These are phyloP conservation scores for Pseudobourletiella spinata DNA, from an alignment of 1,140 invertebrate species.

Conservation along the genomic window DNA sequence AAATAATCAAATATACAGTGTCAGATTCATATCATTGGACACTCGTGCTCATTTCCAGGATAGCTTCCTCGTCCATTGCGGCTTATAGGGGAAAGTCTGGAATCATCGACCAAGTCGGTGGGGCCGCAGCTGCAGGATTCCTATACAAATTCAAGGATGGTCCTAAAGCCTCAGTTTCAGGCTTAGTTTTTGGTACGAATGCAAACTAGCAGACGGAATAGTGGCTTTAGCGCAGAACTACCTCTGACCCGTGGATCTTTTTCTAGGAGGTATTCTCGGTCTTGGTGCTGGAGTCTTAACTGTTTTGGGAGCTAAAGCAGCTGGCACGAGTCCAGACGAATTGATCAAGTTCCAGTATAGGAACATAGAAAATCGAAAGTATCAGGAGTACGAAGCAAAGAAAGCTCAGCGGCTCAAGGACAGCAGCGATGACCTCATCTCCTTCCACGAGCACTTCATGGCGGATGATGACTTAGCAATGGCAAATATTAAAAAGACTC, in stretches of 20 bases:
- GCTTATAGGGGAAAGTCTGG: conserved; percentile 56
- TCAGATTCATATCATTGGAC: background rate
- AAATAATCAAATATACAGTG: conserved; percentile 8
- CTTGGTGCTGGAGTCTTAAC: conserved; percentile 44
- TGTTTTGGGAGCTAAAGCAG: conserved; percentile 14
- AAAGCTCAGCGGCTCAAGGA: background rate
- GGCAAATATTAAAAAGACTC: background rate
- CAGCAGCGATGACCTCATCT: background rate
- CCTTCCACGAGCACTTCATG: conserved; percentile 8
- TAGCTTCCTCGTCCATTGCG: conserved; percentile 50
- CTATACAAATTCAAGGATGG: conserved; percentile 55
- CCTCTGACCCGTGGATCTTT: background rate
- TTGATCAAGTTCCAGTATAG: background rate
- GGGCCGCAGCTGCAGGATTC: conserved; percentile 52
- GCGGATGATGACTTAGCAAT: background rate
- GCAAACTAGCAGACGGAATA: background rate
- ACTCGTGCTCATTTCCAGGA: conserved; percentile 43
- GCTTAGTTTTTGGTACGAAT: conserved; percentile 39
- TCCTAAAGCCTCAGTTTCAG: conserved; percentile 52
- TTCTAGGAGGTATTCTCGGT: conserved; percentile 45
- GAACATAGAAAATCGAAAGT: background rate
- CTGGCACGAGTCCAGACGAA: background rate
- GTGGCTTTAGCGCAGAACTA: background rate
- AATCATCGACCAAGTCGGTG: conserved; percentile 53
- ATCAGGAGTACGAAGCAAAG: background rate